Conservation (phyloP, 2,113 vertebrate genomes). For the Nansenia antarctica region DNA sequence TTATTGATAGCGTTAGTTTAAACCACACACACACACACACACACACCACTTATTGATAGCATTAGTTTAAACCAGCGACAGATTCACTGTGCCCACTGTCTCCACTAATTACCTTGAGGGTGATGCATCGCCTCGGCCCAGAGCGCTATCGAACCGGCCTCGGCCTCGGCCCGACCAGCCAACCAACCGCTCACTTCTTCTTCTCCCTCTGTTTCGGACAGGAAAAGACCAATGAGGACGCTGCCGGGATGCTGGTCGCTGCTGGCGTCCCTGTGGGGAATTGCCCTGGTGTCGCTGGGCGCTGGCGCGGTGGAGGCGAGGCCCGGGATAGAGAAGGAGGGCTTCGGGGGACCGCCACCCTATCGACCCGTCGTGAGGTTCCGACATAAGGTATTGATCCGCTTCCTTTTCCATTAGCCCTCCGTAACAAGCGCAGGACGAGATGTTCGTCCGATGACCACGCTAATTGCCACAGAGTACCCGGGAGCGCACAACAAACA, state of each 20-base stretch:
- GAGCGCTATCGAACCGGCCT: constrained; percentile 34
- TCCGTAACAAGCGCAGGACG: constrained; percentile 27
- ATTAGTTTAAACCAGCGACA: constrained; percentile 61
- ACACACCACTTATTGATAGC: constrained; percentile 74
- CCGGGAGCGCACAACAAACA: constrained; percentile 22
- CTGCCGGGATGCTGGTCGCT: constrained; percentile 57
- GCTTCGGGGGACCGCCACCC: constrained; percentile 50
- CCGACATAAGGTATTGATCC: constrained; percentile 80
- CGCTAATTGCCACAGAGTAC: constrained; percentile 40
- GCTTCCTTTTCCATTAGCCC: constrained; percentile 44
- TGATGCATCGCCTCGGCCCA: constrained; percentile 58
- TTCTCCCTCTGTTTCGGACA: constrained; percentile 60
- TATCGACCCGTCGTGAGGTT: constrained; percentile 77
- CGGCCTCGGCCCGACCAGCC: too few species aligned
- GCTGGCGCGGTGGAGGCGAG: constrained; percentile 45
- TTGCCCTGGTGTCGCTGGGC: constrained; percentile 47
- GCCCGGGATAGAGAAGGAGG: constrained; percentile 67
- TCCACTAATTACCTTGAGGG: constrained; percentile 62
- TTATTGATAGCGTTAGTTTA: too few species aligned
- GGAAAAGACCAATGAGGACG: constrained; percentile 71
- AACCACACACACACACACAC: too few species aligned
- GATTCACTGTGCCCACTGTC: constrained; percentile 58
- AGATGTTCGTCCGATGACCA: constrained; percentile 50
- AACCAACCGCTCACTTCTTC: constrained; percentile 43
- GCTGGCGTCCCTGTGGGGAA: constrained; percentile 61